These are phyloP conservation scores for Falco biarmicus DNA, from an alignment of 2,797 vertebrate genomes.

Conservation along the genomic window DNA sequence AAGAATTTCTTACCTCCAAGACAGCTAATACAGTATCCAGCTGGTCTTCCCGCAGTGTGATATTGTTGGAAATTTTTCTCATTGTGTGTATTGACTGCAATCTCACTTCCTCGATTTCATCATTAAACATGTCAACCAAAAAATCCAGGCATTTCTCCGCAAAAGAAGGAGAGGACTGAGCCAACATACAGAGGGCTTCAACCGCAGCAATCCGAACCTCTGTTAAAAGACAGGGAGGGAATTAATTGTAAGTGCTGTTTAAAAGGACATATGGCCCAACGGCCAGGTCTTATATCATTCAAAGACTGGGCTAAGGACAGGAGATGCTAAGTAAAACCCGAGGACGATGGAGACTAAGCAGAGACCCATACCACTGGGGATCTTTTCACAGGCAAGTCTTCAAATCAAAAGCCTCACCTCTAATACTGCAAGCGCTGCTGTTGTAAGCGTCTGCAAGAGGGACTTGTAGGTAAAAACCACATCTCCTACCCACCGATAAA, in stretches of 20 bases:
- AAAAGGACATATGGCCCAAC: neutral
- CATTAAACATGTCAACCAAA: conserved; percentile 98
- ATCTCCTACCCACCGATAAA: neutral
- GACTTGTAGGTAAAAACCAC: neutral
- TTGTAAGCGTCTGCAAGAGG: neutral
- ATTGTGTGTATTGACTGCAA: conserved; percentile 97
- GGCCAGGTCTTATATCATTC: neutral
- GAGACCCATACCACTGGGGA: neutral
- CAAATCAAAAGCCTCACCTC: neutral
- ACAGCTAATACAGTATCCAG: conserved; percentile 96
- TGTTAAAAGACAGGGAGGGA: conserved; percentile 26
- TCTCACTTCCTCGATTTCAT: conserved; percentile 97
- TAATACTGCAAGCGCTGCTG: neutral
- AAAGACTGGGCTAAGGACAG: neutral
- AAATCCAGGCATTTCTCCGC: conserved; percentile 98
- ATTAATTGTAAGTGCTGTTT: neutral
- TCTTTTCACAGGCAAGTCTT: neutral
- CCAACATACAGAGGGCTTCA: conserved; percentile 92
- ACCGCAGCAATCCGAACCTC: conserved; percentile 96
- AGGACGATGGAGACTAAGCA: neutral
- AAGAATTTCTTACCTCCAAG: conserved; percentile 85
- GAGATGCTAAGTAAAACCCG: neutral
- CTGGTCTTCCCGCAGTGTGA: conserved; percentile 95
- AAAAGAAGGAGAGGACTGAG: conserved; percentile 90
- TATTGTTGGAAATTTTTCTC: conserved; percentile 93